A percentile compares a stretch with the other conserved stretches of the same genome.
Evolutionary conservation across 2,113 vertebrate genomes (phyloP).

Genomic region (Trichomycterus rosablanca): DNA sequence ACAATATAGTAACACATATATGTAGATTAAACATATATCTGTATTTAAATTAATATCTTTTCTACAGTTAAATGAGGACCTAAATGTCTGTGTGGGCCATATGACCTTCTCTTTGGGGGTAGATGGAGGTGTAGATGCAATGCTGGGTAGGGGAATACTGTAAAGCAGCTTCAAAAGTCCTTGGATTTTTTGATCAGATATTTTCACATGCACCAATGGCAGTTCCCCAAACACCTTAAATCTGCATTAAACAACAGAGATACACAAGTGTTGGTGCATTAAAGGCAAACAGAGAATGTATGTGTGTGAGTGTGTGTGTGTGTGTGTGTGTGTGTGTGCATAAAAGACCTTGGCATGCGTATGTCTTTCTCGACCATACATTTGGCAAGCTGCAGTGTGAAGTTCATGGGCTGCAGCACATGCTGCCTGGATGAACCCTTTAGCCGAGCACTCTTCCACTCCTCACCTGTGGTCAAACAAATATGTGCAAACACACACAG

Average conservation of each 20-base stretch:
- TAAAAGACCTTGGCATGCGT: conserved; percentile 83
- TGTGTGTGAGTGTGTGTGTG: background rate
- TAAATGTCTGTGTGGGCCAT: conserved; percentile 19
- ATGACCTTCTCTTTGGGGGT: conserved; percentile 69
- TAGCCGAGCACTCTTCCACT: conserved; percentile 80
- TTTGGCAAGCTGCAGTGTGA: conserved; percentile 83
- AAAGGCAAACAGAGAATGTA: background rate
- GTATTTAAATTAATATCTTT: too few species aligned
- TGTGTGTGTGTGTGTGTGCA: background rate
- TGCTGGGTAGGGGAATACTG: conserved; percentile 80
- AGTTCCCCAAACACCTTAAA: conserved; percentile 92
- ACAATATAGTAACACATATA: too few species aligned
- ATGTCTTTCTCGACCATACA: conserved; percentile 90
- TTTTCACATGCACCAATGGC: conserved; percentile 82
- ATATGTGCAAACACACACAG: background rate
- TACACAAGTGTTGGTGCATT: too few species aligned
- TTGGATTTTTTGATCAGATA: conserved; percentile 89
- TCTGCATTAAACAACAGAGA: conserved; percentile 56
- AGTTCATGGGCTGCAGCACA: conserved; percentile 87
- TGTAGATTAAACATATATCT: too few species aligned
- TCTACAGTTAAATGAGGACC: too few species aligned
- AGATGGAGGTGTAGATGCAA: conserved; percentile 51
- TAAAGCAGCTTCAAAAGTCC: conserved; percentile 73
- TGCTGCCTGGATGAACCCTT: conserved; percentile 80
- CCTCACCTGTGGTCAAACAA: conserved; percentile 67